Conservation (phyloP, 2,113 vertebrate species). For the Ciconia maguari region DNA sequence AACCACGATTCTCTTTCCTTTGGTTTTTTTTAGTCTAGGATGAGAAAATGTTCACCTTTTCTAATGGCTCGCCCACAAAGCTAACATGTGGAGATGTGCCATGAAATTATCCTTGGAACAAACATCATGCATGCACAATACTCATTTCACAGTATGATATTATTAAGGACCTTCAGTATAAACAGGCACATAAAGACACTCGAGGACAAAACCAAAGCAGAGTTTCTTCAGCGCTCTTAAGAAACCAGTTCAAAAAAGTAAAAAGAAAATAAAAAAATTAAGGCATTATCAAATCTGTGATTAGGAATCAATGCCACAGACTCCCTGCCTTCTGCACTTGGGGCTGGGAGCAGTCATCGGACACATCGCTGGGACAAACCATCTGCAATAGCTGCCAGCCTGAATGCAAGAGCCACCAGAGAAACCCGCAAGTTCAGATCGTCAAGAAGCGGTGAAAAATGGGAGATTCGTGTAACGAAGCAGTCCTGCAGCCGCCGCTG, state of each 20-base stretch:
- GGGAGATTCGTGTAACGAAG: background rate
- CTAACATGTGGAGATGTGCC: background rate
- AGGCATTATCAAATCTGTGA: background rate
- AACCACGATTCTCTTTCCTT: background rate
- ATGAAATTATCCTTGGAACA: background rate
- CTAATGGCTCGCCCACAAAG: background rate
- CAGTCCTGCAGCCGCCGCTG: background rate
- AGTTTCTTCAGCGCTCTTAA: background rate
- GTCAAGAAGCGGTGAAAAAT: background rate
- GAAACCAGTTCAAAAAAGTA: background rate
- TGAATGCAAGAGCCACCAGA: background rate
- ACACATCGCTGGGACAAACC: background rate
- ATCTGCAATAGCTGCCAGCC: background rate
- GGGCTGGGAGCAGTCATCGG: background rate
- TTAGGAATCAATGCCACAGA: background rate
- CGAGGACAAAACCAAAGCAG: background rate
- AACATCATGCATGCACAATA: accelerated
- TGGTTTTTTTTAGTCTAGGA: background rate
- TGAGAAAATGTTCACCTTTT: background rate
- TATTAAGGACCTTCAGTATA: background rate
- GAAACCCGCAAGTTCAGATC: background rate
- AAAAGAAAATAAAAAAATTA: too few relatives aligned
- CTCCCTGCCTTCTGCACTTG: background rate
- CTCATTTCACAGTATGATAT: background rate
- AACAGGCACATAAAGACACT: background rate